Conservation (phyloP, 2,797 vertebrate species). For the Alca torda region DNA sequence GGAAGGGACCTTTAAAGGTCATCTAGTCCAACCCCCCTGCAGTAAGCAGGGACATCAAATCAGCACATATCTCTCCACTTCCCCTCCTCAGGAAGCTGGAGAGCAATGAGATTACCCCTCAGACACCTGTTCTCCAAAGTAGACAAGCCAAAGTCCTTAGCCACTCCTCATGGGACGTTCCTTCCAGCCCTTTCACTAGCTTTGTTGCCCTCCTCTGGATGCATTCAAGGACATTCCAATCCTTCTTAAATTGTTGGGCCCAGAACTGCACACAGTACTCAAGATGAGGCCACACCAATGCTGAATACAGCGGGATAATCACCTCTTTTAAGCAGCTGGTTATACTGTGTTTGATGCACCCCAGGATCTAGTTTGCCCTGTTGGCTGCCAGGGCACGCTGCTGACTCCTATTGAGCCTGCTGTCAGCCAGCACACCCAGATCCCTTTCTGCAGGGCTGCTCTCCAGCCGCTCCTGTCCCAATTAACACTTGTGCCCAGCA, state of each 20-base stretch:
- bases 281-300: accelerated
- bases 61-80: not conserved
- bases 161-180: accelerated
- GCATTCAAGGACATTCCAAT: not conserved
- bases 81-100: not conserved
- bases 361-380: accelerated
- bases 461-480: not conserved
- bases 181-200: not conserved
- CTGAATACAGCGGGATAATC: not conserved
- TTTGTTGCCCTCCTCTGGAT: not conserved
- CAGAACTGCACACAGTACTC: not conserved
- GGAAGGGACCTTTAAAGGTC: no score
- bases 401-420: not conserved
- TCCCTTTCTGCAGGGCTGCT: not conserved
- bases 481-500: accelerated
- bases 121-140: not conserved
- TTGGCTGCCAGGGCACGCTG: not conserved
- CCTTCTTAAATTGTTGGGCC: not conserved
- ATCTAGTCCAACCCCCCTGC: no score
- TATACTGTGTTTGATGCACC: not conserved
- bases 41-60: no score
- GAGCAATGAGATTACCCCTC: not conserved
- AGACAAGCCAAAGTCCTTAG: not conserved
- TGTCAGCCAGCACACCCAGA: accelerated
- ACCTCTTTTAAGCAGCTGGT: accelerated